These are phyloP conservation scores for Agrochola circellaris DNA, from an alignment of 2,888 invertebrate genomes.

Conservation along the genomic window DNA sequence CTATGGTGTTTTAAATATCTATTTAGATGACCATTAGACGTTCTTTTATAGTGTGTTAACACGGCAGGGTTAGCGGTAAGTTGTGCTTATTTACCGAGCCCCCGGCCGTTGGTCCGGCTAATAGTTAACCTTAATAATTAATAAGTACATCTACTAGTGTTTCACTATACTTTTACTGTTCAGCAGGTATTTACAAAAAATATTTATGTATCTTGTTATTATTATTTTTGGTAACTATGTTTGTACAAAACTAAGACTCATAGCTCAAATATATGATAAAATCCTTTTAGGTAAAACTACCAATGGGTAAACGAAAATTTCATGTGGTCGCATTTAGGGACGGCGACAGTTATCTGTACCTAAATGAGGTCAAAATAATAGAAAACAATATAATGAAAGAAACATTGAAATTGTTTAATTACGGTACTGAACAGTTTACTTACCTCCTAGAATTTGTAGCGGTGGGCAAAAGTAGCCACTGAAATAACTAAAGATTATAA, in stretches of 20 bases:
- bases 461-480: background rate
- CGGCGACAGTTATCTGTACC: slow-evolving; percentile 17
- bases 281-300: slow-evolving; percentile 10
- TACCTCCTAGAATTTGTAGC: slow-evolving; percentile 8
- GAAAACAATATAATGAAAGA: background rate
- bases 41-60: slow-evolving; percentile 51
- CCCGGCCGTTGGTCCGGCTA: slow-evolving; percentile 20
- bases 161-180: slow-evolving; percentile 5
- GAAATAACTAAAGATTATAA: slow-evolving; percentile 12
- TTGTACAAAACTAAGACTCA: slow-evolving; percentile 35
- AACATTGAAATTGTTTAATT: background rate
- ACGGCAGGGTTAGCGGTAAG: slow-evolving; percentile 47
- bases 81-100: slow-evolving; percentile 32
- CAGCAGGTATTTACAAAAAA: slow-evolving; percentile 40
- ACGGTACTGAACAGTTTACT: slow-evolving; percentile 9
- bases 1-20: slow-evolving; percentile 45
- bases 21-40: slow-evolving; percentile 37
- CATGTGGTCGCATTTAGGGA: slow-evolving; percentile 26
- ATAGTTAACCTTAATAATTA: slow-evolving; percentile 32
- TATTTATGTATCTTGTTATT: slow-evolving; percentile 12
- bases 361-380: background rate
- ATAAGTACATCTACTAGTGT: slow-evolving; percentile 22
- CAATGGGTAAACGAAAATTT: slow-evolving; percentile 9
- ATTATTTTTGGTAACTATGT: slow-evolving; percentile 34
- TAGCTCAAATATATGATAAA: slow-evolving; percentile 21